Conservation (phyloP, 2,888 invertebrate species). For the Mimachlamys varia region DNA sequence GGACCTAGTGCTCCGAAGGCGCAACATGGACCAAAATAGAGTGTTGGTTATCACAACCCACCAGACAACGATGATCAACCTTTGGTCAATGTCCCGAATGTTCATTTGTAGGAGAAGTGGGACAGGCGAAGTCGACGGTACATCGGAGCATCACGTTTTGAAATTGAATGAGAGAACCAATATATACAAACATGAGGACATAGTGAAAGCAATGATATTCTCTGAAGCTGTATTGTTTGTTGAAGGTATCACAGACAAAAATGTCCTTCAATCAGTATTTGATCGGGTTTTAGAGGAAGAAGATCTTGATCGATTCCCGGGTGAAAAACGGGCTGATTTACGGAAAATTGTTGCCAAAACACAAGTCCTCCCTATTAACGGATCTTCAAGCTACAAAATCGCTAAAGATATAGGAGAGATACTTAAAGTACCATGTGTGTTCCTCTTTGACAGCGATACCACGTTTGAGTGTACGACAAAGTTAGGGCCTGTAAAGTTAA, state of each 20-base stretch:
- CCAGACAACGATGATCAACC: not conserved
- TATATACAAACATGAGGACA: not conserved
- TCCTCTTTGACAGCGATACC: not conserved
- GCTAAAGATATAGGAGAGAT: not conserved
- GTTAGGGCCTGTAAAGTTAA: no score
- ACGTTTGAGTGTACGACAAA: not conserved
- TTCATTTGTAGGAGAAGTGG: not conserved
- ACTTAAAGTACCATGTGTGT: not conserved
- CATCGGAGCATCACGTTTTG: not conserved
- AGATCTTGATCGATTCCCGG: no score
- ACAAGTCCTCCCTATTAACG: not conserved
- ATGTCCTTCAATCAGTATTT: not conserved
- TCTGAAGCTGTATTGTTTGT: not conserved
- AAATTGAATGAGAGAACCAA: not conserved
- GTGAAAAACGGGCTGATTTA: not conserved
- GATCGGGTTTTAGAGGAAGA: not conserved
- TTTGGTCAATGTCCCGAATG: not conserved
- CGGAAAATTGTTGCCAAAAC: not conserved
- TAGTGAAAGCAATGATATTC: not conserved
- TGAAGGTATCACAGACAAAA: not conserved
- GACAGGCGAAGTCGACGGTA: not conserved
- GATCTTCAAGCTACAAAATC: not conserved
- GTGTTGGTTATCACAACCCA: not conserved
- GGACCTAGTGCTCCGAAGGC: not conserved
- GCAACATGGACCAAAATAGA: not conserved